Evolutionary conservation across 2,888 invertebrate species (phyloP).

Genomic region (Heterodera filipjevi): DNA sequence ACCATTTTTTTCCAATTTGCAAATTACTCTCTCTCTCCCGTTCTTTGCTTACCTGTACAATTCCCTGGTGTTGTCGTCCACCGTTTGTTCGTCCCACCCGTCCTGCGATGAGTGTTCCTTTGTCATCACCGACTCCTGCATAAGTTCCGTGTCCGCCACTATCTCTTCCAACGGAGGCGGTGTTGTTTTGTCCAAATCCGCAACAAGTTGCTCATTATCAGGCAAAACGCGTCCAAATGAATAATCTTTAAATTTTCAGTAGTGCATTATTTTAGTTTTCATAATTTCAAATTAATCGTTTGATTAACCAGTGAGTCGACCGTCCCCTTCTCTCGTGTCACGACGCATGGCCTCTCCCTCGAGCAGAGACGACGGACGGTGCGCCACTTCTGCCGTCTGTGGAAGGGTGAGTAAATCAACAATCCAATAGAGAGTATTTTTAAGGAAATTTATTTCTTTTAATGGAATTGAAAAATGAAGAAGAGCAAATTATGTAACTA

Average conservation of each 20-base stretch:
- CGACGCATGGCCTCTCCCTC: neutral
- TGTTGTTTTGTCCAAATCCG: neutral
- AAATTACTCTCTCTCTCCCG: no score
- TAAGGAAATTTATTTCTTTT: no score
- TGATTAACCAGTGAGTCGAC: neutral
- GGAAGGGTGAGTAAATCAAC: no score
- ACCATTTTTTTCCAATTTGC: neutral
- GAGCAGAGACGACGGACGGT: slow-evolving; percentile 3
- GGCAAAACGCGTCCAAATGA: neutral
- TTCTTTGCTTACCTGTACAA: neutral
- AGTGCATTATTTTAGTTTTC: no score
- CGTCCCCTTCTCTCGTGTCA: neutral
- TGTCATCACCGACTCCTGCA: neutral
- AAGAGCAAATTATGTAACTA: no score
- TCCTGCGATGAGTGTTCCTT: neutral
- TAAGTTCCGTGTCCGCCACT: neutral
- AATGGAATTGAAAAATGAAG: no score
- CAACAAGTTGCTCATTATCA: neutral
- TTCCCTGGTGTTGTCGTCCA: neutral
- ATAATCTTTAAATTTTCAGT: neutral
- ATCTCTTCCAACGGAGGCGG: neutral
- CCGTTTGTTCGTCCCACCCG: neutral
- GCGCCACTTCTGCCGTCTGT: no score
- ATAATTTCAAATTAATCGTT: neutral
- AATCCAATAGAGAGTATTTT: no score